Percentiles rank a stretch among this genome's conserved stretches.
These are phyloP conservation scores for Paradoxurus hermaphroditus DNA, from an alignment of 2,113 vertebrate genomes.

Conservation along the genomic window DNA sequence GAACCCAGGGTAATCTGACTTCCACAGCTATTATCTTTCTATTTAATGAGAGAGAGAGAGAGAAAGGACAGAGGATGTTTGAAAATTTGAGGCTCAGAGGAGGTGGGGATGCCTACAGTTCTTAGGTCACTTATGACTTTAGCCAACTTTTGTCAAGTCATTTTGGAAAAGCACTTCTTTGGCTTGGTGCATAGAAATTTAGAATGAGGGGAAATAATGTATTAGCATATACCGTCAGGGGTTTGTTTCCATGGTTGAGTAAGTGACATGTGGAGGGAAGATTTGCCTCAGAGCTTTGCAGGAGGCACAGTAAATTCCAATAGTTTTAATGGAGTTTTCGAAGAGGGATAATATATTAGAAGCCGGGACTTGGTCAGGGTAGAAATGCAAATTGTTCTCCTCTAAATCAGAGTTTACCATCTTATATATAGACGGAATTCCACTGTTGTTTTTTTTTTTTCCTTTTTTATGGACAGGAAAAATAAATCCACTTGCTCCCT, in stretches of 20 bases:
- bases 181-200: not conserved
- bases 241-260: not conserved
- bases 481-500: not conserved
- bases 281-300: not conserved
- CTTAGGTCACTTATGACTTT: not conserved
- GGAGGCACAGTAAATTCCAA: not conserved
- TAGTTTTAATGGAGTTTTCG: not conserved
- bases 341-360: not conserved
- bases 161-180: not conserved
- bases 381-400: not conserved
- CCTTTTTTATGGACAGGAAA: not conserved
- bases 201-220: not conserved
- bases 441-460: not conserved
- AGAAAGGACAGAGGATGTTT: not conserved
- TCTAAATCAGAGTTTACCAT: not conserved
- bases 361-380: not conserved
- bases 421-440: not conserved
- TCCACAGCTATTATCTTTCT: conserved; percentile 18
- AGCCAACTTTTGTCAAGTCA: not conserved
- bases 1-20: not conserved
- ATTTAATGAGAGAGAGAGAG: not conserved
- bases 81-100: not conserved
- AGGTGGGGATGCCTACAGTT: not conserved
- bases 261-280: not conserved
- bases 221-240: not conserved